Evolutionary conservation across 2,797 vertebrate genomes (phyloP), one percentile per base, ranked within the genome.

Genomic region (Hypotaenidia okinawae): DNA sequence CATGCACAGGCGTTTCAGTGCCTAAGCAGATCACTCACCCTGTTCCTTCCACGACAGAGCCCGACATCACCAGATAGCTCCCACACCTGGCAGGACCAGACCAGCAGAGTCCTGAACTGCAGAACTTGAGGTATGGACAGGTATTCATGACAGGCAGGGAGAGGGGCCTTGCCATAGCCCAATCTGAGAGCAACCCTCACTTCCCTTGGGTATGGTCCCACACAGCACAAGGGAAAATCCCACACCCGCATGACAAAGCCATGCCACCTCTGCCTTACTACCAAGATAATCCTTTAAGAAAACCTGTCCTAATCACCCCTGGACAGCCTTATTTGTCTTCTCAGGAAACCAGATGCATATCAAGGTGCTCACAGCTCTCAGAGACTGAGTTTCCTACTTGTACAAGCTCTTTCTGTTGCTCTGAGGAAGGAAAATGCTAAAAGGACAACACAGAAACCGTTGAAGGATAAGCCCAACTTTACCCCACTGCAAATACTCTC

Each of bases 371-470:
- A 62, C 74, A 66, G 41, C 21, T 51, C 73, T 70, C 37, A 19
- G 27, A 58, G 67, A 69, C 17, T 0, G 2, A 41, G 47, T 58
- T 85, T 58, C 0, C 0, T 43, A 62, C 47, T 78, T 45, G 45
- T 0, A 0, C 4, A 15, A 87, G 73, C 21, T 70, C 33, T 10
- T 87, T 59, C 51, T 86, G 37, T n/a, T 67, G 47, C 58, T 94
- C 62, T 69, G 59, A 81, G 79, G 43, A 90, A 73, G 73, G 39
- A 62, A 75, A 28, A 16, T 41, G 59, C 27, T 55, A 57, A 18
- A 61, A 89, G 43, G 24, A 88, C 37, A 86, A 84, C 58, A 90
- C 33, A 78, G 62, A 84, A 81, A 81, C 68, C 66, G 61, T 83
- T 59, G 57, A 92, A 73, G 76, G 33, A 83, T 69, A 67, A 78